phyloP scores from a whole-genome alignment of 2,113 vertebrate genomes.

The Datnioides undecimradiatus region DNA sequence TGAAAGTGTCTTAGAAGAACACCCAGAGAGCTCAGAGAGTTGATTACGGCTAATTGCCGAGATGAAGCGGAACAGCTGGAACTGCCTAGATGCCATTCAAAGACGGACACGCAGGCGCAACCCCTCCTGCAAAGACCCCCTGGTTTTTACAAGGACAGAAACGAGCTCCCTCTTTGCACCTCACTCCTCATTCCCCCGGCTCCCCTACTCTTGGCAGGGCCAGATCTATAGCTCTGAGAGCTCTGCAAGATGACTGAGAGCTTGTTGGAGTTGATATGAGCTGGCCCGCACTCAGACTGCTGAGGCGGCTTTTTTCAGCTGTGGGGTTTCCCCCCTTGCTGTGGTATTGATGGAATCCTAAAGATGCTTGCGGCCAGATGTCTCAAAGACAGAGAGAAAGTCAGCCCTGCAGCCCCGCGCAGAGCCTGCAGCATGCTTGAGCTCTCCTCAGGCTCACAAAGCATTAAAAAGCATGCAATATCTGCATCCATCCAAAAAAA shows the following conservation, averaged over 20 bases:
- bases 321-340: constrained; percentile 71
- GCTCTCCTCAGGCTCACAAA: constrained; percentile 28
- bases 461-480: neutral
- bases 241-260: constrained; percentile 53
- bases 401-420: constrained; percentile 7
- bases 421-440: constrained; percentile 38
- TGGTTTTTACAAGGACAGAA: constrained; percentile 46
- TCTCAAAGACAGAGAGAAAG: constrained; percentile 56
- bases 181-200: constrained; percentile 55
- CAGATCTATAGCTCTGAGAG: constrained; percentile 48
- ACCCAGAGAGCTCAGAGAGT: constrained; percentile 77
- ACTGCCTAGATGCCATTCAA: constrained; percentile 52
- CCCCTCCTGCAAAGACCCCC: constrained; percentile 24
- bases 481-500: constrained; percentile 12
- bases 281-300: constrained; percentile 61
- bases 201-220: constrained; percentile 46
- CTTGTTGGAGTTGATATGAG: constrained; percentile 58
- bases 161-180: constrained; percentile 52
- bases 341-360: constrained; percentile 77
- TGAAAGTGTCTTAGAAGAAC: constrained; percentile 78
- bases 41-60: constrained; percentile 80
- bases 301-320: constrained; percentile 72
- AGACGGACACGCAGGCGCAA: constrained; percentile 20
- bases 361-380: constrained; percentile 75
- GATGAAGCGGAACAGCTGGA: constrained; percentile 81